Base-by-base conservation (phyloP, 2,113 vertebrate genomes). In the Gymnobelideus leadbeateri region DNA sequence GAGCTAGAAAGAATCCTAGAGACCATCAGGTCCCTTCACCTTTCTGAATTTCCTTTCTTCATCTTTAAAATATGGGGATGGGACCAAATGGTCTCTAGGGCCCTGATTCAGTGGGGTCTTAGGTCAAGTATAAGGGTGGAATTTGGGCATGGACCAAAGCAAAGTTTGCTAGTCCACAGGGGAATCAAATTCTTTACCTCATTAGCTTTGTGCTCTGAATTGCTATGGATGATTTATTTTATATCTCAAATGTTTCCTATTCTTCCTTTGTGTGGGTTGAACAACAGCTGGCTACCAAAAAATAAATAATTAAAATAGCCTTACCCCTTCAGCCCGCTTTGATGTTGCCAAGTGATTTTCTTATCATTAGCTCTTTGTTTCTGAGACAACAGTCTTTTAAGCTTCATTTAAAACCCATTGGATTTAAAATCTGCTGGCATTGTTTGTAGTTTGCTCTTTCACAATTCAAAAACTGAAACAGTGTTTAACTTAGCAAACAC, bases 401-500 rank as follows among this genome's bases (percentile, higher is more conserved):
- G 57, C 68, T 51, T 68, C 57, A 25, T 10, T 77, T 92, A 28
- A 84, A 93, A 91, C 19, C 1, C 84, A 51, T 37, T 43, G 68
- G 37, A 43, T 84, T 84, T 43, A 84, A 84, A 84, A 84, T 84
- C 8, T 24, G 46, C 61, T 89, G 91, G 91, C 14, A 53, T 47
- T 51, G 92, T 8, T 61, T 89, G 54, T 89, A 26, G 24, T 89
- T 92, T 95, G 89, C 61, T 91, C 2, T 91, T 37, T 93, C 92
- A 51, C 61, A 9, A 91, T 94, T 96, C 47, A 14, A 92, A 91
- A 93, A 89, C 43, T 46, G 21, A 91, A 2, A 68, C 43, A 1
- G 4, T 50, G 94, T 54, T 43, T 96, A 16, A 91, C 94, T 94
- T 53, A 92, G 91, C 90, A 95, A 43, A 77, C n/a, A 49, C 37